phyloP scores from a whole-genome alignment of 2,888 invertebrate genomes.

The Machimus rusticus region DNA sequence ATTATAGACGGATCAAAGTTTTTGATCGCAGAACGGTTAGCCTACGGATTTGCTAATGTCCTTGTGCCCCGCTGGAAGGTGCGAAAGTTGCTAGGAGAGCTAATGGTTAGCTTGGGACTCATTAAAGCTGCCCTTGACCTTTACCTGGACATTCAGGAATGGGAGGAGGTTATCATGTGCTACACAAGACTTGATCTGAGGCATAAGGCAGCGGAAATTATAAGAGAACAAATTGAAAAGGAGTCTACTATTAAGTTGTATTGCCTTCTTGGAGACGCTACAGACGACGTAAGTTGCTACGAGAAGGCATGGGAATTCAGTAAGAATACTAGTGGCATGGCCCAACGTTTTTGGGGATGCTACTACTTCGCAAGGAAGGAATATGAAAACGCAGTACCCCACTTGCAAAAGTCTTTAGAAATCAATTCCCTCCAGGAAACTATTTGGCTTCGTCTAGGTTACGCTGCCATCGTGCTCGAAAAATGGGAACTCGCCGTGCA shows the following conservation, averaged over 20 bases:
- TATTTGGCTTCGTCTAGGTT: slow-evolving; percentile 89
- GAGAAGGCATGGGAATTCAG: slow-evolving; percentile 93
- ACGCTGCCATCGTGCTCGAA: slow-evolving; percentile 78
- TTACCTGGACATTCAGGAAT: slow-evolving; percentile 77
- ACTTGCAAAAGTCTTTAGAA: slow-evolving; percentile 81
- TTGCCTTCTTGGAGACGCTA: slow-evolving; percentile 91
- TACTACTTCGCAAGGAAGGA: slow-evolving; percentile 77
- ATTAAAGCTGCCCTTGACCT: slow-evolving; percentile 85
- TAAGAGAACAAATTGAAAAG: slow-evolving; percentile 78
- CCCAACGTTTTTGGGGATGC: slow-evolving; percentile 88
- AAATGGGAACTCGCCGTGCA: slow-evolving; percentile 84
- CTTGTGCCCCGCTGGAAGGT: slow-evolving; percentile 80
- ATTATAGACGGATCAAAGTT: slow-evolving; percentile 57
- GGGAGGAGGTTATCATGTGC: slow-evolving; percentile 94
- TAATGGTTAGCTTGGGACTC: slow-evolving; percentile 81
- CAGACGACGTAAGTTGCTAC: slow-evolving; percentile 80
- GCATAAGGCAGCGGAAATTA: slow-evolving; percentile 91
- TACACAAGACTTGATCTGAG: slow-evolving; percentile 83
- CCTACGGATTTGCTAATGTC: slow-evolving; percentile 75
- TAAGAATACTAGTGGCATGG: slow-evolving; percentile 78
- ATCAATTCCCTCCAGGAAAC: slow-evolving; percentile 87
- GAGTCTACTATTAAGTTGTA: slow-evolving; percentile 85
- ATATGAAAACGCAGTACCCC: slow-evolving; percentile 80
- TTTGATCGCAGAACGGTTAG: slow-evolving; percentile 61
- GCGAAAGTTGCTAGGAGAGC: slow-evolving; percentile 78